These are phyloP conservation scores for Scaptomyza graminum DNA, from an alignment of 1,140 invertebrate species.

Conservation along the genomic window DNA sequence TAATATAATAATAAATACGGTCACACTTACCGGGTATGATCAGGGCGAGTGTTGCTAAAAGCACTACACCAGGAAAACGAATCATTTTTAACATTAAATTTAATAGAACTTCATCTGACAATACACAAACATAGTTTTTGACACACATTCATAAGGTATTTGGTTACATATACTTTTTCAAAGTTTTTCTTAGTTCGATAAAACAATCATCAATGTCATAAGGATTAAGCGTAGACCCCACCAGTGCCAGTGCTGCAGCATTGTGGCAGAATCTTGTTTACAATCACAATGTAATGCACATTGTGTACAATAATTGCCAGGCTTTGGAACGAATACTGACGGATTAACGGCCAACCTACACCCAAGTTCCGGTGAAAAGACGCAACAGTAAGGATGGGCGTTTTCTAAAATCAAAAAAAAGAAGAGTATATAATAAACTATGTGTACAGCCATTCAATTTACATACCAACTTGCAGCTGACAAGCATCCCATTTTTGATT, in stretches of 20 bases:
- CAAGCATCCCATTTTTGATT: background rate
- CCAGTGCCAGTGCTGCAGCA: background rate
- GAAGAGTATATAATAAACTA: background rate
- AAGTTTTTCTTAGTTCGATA: background rate
- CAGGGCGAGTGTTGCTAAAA: constrained; percentile 3
- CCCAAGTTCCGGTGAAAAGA: background rate
- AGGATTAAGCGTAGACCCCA: background rate
- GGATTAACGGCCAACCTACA: background rate
- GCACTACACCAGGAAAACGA: background rate
- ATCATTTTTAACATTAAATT: constrained; percentile 2
- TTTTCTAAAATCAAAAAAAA: background rate
- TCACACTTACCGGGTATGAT: constrained; percentile 32
- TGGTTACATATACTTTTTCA: background rate
- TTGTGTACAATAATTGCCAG: background rate
- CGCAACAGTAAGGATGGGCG: background rate
- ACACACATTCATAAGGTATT: constrained; percentile 10
- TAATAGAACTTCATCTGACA: background rate
- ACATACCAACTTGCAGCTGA: background rate
- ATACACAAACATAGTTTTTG: constrained; percentile 3
- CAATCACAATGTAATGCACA: background rate
- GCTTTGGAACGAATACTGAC: too few species aligned
- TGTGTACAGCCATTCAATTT: background rate
- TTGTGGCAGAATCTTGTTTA: background rate
- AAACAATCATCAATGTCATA: too few species aligned
- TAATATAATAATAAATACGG: too few species aligned